Evolutionary conservation across 2,113 vertebrate genomes (phyloP).

Genomic region (Antennarius striatus): DNA sequence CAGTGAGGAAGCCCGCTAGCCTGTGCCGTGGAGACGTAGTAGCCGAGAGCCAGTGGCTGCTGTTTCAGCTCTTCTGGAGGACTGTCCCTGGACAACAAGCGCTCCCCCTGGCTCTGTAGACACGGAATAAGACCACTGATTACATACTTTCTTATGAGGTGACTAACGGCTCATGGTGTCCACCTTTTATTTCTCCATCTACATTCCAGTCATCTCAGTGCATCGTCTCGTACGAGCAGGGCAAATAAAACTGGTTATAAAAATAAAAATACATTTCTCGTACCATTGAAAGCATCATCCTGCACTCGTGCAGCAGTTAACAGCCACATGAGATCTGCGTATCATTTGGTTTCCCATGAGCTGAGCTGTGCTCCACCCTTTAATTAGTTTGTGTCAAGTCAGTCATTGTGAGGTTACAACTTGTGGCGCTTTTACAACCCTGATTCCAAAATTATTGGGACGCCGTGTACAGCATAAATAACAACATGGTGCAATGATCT

Average conservation of each 20-base stretch:
- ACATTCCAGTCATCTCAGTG: too few species aligned
- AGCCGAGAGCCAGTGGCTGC: constrained; percentile 95
- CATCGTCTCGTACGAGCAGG: too few species aligned
- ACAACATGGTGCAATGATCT: too few species aligned
- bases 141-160: not conserved
- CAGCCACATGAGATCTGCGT: not conserved
- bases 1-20: constrained; percentile 94
- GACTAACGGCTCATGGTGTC: not conserved
- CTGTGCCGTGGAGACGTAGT: constrained; percentile 97
- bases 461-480: too few species aligned
- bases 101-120: constrained; percentile 90
- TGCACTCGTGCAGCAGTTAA: not conserved
- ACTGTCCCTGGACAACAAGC: constrained; percentile 92
- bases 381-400: not conserved
- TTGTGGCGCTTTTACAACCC: not conserved
- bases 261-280: not conserved
- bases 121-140: constrained; percentile 17
- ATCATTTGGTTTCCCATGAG: not conserved
- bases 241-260: too few species aligned
- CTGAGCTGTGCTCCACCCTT: not conserved
- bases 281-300: not conserved
- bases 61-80: constrained; percentile 97
- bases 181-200: constrained; percentile 2
- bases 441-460: too few species aligned
- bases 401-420: not conserved